phyloP scores from a whole-genome alignment of 2,888 invertebrate genomes.

The Drosophila meridionalis region DNA sequence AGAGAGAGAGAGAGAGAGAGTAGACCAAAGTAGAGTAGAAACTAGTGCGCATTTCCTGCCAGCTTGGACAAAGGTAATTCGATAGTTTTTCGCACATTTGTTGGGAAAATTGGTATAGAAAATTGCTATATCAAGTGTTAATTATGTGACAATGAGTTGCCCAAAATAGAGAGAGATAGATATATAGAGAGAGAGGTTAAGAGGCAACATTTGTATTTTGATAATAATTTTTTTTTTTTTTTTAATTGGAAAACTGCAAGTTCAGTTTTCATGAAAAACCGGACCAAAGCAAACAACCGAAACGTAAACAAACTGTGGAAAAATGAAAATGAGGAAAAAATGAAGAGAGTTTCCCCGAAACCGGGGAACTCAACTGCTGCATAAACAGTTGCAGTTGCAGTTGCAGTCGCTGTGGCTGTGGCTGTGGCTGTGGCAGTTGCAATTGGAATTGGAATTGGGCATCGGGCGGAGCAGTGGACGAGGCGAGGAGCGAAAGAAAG shows the following conservation, averaged over 20 bases:
- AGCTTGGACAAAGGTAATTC: slow-evolving; percentile 51
- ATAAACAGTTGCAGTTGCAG: slow-evolving; percentile 47
- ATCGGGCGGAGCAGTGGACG: slow-evolving; percentile 11
- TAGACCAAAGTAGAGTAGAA: background rate
- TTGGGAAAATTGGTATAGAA: slow-evolving; percentile 47
- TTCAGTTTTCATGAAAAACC: slow-evolving; percentile 65
- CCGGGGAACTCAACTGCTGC: slow-evolving; percentile 56
- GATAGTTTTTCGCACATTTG: slow-evolving; percentile 79
- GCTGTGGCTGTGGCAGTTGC: slow-evolving; percentile 10
- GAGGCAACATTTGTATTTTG: slow-evolving; percentile 40
- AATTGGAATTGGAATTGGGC: slow-evolving; percentile 4
- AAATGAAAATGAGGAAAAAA: slow-evolving; percentile 22
- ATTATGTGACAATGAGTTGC: slow-evolving; percentile 78
- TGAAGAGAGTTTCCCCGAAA: slow-evolving; percentile 59
- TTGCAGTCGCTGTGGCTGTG: background rate
- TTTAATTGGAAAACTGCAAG: slow-evolving; percentile 76
- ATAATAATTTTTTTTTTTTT: slow-evolving; percentile 67
- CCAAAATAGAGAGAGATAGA: slow-evolving; percentile 31
- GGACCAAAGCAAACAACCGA: slow-evolving; percentile 68
- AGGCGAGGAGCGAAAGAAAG: slow-evolving; percentile 30
- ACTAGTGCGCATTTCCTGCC: slow-evolving; percentile 70
- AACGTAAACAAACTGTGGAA: slow-evolving; percentile 48
- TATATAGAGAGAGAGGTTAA: background rate
- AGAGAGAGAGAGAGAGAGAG: background rate
- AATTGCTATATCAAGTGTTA: slow-evolving; percentile 80